phyloP scores from a whole-genome alignment of 2,888 invertebrate genomes.

The Drosophila crucigera region DNA sequence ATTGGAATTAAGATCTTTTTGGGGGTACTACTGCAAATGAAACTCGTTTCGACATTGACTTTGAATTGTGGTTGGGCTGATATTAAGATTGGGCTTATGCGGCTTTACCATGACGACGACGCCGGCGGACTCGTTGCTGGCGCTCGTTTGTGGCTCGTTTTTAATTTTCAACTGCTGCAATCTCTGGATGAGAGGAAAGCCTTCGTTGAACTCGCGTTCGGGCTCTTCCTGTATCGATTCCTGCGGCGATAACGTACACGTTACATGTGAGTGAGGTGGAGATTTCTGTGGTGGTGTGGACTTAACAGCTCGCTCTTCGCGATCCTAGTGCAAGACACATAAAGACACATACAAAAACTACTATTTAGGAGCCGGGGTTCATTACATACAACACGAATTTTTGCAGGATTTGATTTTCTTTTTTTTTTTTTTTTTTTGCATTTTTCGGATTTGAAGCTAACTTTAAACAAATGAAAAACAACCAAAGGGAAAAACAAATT shows the following conservation, averaged over 20 bases:
- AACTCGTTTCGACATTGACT: neutral
- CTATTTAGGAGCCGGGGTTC: conserved; percentile 84
- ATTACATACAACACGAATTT: conserved; percentile 80
- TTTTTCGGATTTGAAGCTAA: conserved; percentile 52
- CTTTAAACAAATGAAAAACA: conserved; percentile 27
- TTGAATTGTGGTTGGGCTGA: conserved; percentile 11
- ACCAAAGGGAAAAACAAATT: conserved; percentile 20
- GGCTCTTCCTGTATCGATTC: conserved; percentile 86
- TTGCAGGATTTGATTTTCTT: conserved; percentile 23
- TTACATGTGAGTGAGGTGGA: conserved; percentile 88
- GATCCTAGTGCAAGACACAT: conserved; percentile 86
- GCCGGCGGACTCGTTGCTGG: conserved; percentile 70
- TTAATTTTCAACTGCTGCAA: conserved; percentile 91
- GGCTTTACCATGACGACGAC: conserved; percentile 77
- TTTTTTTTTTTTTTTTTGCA: neutral
- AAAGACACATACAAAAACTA: conserved; percentile 85
- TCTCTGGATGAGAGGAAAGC: conserved; percentile 91
- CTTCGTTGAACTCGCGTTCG: conserved; percentile 89
- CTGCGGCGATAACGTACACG: conserved; percentile 87
- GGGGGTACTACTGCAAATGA: conserved; percentile 10
- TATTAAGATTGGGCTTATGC: conserved; percentile 4
- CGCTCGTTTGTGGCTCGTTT: conserved; percentile 88
- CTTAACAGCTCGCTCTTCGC: conserved; percentile 86
- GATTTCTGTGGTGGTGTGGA: conserved; percentile 85
- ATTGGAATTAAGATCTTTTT: neutral